Conservation (phyloP, 1,140 invertebrate genomes). For the Drosophila mojavensis region DNA sequence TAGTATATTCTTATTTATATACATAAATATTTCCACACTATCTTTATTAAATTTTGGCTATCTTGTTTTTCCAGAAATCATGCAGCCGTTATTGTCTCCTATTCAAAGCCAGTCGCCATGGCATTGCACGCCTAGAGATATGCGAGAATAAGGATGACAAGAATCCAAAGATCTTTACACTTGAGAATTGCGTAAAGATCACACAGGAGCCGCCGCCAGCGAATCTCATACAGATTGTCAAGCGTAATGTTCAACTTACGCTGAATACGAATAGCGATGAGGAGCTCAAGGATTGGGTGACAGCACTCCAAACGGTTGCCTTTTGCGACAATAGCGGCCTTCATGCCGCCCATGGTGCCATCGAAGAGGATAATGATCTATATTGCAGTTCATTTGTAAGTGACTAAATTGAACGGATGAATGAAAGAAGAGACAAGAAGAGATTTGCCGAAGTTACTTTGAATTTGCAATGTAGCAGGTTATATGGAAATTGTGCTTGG, state of each 20-base stretch:
- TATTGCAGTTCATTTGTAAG: constrained; percentile 89
- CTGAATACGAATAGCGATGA: constrained; percentile 89
- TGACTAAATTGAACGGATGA: not conserved
- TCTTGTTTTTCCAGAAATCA: constrained; percentile 63
- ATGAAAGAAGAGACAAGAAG: not conserved
- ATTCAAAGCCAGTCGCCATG: constrained; percentile 92
- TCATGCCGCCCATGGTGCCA: constrained; percentile 78
- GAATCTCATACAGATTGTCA: constrained; percentile 88
- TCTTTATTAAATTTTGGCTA: too few relatives aligned
- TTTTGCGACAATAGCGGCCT: constrained; percentile 88
- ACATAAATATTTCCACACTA: too few relatives aligned
- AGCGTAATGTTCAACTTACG: constrained; percentile 89
- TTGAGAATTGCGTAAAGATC: constrained; percentile 94
- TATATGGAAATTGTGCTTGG: too few relatives aligned
- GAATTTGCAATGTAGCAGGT: too few relatives aligned
- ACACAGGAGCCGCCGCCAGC: constrained; percentile 87
- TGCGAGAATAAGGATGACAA: constrained; percentile 90
- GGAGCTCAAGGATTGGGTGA: constrained; percentile 91
- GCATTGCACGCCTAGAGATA: constrained; percentile 92
- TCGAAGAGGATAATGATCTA: constrained; percentile 94
- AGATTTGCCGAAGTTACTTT: too few relatives aligned
- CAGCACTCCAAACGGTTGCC: constrained; percentile 91
- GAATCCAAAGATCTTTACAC: constrained; percentile 90
- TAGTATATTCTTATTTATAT: too few relatives aligned
- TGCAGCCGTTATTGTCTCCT: constrained; percentile 85